Base-by-base conservation (phyloP, 2,797 vertebrate genomes). In the Channa striata region DNA sequence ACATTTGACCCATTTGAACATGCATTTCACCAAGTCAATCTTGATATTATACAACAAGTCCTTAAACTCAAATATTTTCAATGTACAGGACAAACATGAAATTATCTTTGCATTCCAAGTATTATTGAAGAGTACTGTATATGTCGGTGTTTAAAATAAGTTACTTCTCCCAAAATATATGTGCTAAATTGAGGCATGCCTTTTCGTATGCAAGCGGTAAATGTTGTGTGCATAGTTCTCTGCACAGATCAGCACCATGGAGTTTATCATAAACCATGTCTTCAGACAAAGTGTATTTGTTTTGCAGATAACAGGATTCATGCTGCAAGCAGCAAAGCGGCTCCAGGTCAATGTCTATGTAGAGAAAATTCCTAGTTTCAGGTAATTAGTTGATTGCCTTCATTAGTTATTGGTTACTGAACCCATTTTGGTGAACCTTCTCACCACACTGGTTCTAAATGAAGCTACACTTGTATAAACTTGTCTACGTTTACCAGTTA, bases 261-360 rank as follows among this genome's bases (percentile, higher is more conserved):
- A 17, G 49, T 68, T 39, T 30, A 2, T 30, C 33, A 12, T 14
- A 36, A 52, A 21, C 11, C 3, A 16, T 11, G 0, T 23, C 0
- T 42, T 63, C 11, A 62, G 6, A 61, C 19, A 23, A n/a, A 14
- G 5, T 17, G 3, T 21, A 1, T 60, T 71, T 80, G 61, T 72
- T 78, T 82, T 70, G 40, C 90, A 98, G 98, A 89, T 98, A 37
- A 99, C 97, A 2, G 98, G 98, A 63, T 47, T 96, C 1, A 65
- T 99, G 59, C 76, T 99, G 43, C 94, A 69, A 86, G 97, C 94
- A 43, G 95, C 96, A 30, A 99, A 98, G 86, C 88, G 96, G 72
- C 84, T 98, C 68, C 98, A 99, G 88, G 43, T 99, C 89, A 99
- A 99, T 0, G 88, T 96, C 65, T 93, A 90, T 0, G 60, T 99